A percentile compares a stretch with the other conserved stretches of the same genome.
These are phyloP conservation scores for Diloba caeruleocephala DNA, from an alignment of 2,888 invertebrate species.

Conservation along the genomic window DNA sequence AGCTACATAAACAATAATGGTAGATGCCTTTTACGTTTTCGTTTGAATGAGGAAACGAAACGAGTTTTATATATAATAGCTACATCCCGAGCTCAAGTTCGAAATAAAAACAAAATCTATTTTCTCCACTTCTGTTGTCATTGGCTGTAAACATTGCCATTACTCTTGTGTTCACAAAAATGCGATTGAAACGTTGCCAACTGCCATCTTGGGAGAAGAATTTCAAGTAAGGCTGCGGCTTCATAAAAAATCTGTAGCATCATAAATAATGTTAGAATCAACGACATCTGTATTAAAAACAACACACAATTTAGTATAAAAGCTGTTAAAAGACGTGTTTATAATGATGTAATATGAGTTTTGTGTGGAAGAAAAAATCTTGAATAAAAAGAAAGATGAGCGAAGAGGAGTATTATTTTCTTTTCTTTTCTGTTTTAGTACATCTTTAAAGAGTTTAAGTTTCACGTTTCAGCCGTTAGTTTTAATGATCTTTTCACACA, in stretches of 20 bases:
- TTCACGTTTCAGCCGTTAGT: no score
- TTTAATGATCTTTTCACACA: no score
- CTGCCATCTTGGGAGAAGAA: conserved; percentile 18
- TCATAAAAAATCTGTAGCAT: conserved; percentile 30
- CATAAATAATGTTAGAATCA: conserved; percentile 17
- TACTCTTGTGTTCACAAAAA: conserved; percentile 50
- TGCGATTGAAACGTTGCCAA: conserved; percentile 54
- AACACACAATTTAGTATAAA: not conserved
- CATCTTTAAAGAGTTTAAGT: no score
- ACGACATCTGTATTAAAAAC: conserved; percentile 8
- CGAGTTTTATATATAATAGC: not conserved
- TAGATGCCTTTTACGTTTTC: no score
- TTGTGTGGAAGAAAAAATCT: no score
- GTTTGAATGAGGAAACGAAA: not conserved
- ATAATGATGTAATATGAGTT: no score
- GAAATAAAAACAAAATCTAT: not conserved
- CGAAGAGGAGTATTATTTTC: no score
- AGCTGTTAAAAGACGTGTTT: not conserved
- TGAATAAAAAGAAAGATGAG: no score
- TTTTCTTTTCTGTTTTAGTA: no score
- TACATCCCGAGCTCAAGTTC: conserved; percentile 4
- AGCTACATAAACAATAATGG: no score
- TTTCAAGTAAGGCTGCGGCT: conserved; percentile 23
- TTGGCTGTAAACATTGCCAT: conserved; percentile 48
- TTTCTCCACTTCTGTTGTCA: conserved; percentile 34